A percentile compares a stretch with the other conserved stretches of the same genome.
These are phyloP conservation scores for Dasysyrphus tricinctus DNA, from an alignment of 2,888 invertebrate species.

Conservation along the genomic window DNA sequence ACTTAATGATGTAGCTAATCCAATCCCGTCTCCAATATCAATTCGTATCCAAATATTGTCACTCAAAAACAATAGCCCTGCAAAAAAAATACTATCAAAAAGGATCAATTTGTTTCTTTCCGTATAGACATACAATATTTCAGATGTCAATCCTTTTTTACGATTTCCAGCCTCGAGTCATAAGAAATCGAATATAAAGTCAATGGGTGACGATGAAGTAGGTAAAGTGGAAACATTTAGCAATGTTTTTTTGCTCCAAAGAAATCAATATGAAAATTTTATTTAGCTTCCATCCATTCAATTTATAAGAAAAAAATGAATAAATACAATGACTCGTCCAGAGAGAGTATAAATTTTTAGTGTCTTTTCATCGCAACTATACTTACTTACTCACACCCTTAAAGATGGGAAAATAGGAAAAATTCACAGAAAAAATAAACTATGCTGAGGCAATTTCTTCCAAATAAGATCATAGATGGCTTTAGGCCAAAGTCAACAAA, in stretches of 20 bases:
- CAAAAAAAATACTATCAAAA: constrained; percentile 1
- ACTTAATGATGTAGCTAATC: constrained; percentile 24
- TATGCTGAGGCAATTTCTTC: constrained; percentile 38
- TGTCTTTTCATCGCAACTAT: constrained; percentile 29
- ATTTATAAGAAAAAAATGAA: constrained; percentile 15
- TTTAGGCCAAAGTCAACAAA: constrained; percentile 61
- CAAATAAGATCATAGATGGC: constrained; percentile 58
- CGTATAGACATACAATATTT: neutral
- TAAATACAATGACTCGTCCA: constrained; percentile 19
- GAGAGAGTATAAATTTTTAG: constrained; percentile 41
- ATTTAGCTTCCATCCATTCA: constrained; percentile 52
- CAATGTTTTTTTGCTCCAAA: constrained; percentile 11
- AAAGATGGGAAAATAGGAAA: neutral
- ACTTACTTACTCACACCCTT: constrained; percentile 12
- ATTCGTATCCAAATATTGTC: constrained; percentile 30
- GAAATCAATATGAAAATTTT: constrained; percentile 66
- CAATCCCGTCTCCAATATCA: constrained; percentile 4
- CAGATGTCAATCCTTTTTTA: constrained; percentile 45
- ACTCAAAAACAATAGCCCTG: constrained; percentile 32
- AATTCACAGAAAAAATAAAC: neutral
- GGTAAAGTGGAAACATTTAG: constrained; percentile 15
- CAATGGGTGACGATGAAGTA: neutral
- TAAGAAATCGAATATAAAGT: constrained; percentile 14
- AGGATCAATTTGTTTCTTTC: constrained; percentile 38
- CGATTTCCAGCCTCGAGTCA: constrained; percentile 2